phyloP scores from a whole-genome alignment of 2,113 vertebrate species.

The Psephotus haematonotus region DNA sequence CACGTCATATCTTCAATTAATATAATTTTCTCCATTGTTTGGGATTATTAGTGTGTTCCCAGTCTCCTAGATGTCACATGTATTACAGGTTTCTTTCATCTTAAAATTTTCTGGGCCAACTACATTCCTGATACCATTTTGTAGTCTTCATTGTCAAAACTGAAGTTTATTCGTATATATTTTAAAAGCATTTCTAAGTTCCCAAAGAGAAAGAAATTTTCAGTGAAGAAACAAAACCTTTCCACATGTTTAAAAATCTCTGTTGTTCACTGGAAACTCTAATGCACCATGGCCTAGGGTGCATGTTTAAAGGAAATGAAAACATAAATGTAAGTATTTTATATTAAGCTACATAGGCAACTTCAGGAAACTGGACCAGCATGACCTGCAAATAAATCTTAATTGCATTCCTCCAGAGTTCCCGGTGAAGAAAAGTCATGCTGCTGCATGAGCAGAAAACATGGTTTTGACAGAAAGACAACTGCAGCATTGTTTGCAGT shows the following conservation, averaged over 20 bases:
- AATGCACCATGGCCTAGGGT: accelerated
- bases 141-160: not conserved
- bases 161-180: not conserved
- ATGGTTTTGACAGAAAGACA: not conserved
- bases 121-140: slow-evolving; percentile 60
- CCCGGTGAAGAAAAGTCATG: not conserved
- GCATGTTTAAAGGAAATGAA: not conserved
- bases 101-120: not conserved
- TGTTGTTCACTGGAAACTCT: not conserved
- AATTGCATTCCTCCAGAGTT: not conserved
- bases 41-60: slow-evolving; percentile 58
- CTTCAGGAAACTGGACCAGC: not conserved
- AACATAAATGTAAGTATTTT: not conserved
- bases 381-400: not conserved
- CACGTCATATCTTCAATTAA: slow-evolving; percentile 64
- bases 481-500: not conserved
- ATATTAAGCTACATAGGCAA: not conserved
- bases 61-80: not conserved
- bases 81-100: slow-evolving; percentile 65
- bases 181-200: not conserved
- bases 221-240: not conserved
- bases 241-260: accelerated
- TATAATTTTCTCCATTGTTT: slow-evolving; percentile 58
- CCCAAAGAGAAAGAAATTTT: not conserved
- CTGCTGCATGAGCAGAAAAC: not conserved